phyloP scores from a whole-genome alignment of 2,113 vertebrate genomes.

The Grantiella picta region DNA sequence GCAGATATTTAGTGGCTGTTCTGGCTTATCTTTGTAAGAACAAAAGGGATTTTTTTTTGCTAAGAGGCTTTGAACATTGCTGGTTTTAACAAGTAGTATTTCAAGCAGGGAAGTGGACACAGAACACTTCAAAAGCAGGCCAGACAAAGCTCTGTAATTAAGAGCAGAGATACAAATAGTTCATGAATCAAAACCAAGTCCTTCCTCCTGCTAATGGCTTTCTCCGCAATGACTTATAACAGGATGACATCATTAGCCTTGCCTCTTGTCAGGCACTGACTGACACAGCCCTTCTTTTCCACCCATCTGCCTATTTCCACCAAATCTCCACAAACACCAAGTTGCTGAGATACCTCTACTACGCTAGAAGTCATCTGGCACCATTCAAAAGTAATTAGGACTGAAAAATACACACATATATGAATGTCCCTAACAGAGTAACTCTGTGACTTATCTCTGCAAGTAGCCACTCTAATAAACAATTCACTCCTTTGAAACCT shows the following conservation, averaged over 20 bases:
- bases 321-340: background rate
- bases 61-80: background rate
- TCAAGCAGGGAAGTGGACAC: background rate
- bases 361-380: background rate
- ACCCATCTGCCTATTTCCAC: background rate
- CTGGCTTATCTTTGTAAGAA: background rate
- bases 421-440: background rate
- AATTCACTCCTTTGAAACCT: background rate
- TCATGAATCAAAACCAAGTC: background rate
- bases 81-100: background rate
- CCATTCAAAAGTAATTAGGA: background rate
- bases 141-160: background rate
- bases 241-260: background rate
- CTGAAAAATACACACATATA: background rate
- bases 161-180: background rate
- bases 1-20: background rate
- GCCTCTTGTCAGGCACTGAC: background rate
- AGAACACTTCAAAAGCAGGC: background rate
- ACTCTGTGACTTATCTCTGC: background rate
- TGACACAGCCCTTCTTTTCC: background rate
- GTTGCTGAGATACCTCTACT: background rate
- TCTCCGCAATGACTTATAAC: background rate
- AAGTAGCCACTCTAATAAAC: background rate
- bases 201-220: background rate
- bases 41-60: fast-evolving